Evolutionary conservation across 1,140 invertebrate species (phyloP).

Genomic region (Zelostemma sp.): DNA sequence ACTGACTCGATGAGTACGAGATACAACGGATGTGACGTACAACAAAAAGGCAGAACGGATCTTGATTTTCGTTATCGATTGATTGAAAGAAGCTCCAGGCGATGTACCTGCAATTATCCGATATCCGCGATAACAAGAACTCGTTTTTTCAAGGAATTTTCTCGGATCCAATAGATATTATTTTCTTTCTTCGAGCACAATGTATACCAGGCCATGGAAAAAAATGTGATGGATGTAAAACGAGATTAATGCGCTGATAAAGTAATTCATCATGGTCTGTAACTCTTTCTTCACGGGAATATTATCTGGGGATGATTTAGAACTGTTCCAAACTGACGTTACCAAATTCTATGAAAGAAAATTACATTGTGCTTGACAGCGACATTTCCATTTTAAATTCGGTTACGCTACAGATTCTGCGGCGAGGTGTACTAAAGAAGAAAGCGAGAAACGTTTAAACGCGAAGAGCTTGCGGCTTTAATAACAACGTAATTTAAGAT

Average conservation of each 20-base stretch:
- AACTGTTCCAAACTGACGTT: slow-evolving; percentile 30
- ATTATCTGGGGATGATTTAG: slow-evolving; percentile 26
- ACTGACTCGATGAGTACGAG: slow-evolving; percentile 37
- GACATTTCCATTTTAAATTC: slow-evolving; percentile 52
- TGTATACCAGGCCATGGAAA: too few species aligned
- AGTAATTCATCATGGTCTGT: background rate
- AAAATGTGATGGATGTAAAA: background rate
- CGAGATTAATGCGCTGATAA: background rate
- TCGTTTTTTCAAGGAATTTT: too few species aligned
- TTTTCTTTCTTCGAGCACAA: too few species aligned
- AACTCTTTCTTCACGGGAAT: background rate
- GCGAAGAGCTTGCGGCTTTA: slow-evolving; percentile 28
- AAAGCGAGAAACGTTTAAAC: slow-evolving; percentile 34
- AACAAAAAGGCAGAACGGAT: slow-evolving; percentile 41
- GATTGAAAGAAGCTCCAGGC: slow-evolving; percentile 36
- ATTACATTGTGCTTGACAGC: slow-evolving; percentile 44
- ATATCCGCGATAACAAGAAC: too few species aligned
- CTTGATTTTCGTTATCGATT: slow-evolving; percentile 39
- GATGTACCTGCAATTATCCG: slow-evolving; percentile 1
- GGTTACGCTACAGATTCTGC: slow-evolving; percentile 33
- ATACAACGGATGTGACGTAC: slow-evolving; percentile 37
- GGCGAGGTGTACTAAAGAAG: slow-evolving; percentile 20
- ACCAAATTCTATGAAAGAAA: slow-evolving; percentile 45
- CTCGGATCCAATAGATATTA: too few species aligned
- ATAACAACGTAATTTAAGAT: slow-evolving; percentile 51